phyloP scores from a whole-genome alignment of 1,140 invertebrate genomes.

The Drosophila sp. region DNA sequence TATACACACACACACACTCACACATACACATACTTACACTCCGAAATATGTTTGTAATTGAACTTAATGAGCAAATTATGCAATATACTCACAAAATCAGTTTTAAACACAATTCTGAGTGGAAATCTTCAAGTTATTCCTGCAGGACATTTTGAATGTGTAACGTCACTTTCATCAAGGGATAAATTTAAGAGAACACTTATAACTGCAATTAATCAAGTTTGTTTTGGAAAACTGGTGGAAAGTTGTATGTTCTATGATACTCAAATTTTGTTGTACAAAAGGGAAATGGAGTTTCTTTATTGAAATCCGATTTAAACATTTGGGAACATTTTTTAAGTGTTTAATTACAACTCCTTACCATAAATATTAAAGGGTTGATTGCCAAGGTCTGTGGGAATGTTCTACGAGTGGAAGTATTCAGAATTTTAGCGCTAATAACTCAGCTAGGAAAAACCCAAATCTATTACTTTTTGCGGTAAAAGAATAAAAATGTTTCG shows the following conservation, averaged over 20 bases:
- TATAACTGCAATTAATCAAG: constrained; percentile 1
- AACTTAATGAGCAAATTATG: constrained; percentile 75
- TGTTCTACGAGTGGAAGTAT: too few species aligned
- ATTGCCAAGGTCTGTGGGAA: too few species aligned
- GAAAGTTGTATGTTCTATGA: too few species aligned
- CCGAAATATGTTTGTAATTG: constrained; percentile 62
- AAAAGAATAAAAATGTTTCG: background rate
- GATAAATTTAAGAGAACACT: background rate
- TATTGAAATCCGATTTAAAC: too few species aligned
- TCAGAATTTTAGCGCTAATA: too few species aligned
- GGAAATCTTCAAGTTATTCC: background rate
- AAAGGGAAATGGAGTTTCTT: too few species aligned
- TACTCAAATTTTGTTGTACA: too few species aligned
- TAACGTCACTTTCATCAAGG: background rate
- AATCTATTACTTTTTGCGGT: background rate
- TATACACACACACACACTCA: constrained; percentile 2
- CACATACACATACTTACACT: constrained; percentile 4
- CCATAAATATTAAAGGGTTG: too few species aligned
- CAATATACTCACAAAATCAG: constrained; percentile 60
- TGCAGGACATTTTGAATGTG: background rate
- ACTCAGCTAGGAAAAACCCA: background rate
- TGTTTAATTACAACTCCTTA: too few species aligned
- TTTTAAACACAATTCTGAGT: constrained; percentile 42
- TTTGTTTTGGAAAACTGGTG: too few species aligned
- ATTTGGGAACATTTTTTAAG: too few species aligned